Evolutionary conservation across 2,797 vertebrate genomes (phyloP).

Genomic region (Alca torda): DNA sequence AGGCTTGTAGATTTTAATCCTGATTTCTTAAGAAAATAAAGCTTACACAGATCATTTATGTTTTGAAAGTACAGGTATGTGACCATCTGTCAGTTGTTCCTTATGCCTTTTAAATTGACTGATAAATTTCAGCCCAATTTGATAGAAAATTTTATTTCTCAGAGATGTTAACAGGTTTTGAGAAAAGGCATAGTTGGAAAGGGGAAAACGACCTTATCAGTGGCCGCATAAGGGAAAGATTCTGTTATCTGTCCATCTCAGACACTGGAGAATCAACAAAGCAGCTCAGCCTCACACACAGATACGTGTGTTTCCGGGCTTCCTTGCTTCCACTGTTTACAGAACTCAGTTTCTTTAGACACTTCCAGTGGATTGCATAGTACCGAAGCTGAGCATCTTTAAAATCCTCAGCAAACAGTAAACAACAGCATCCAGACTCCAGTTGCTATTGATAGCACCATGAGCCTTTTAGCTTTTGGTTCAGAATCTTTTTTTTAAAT

Average conservation of each 20-base stretch:
- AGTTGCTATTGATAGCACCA: background rate
- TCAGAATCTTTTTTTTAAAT: background rate
- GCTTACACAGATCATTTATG: background rate
- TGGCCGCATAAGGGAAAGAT: background rate
- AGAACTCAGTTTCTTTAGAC: background rate
- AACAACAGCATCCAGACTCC: background rate
- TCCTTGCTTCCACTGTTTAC: background rate
- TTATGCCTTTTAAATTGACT: background rate
- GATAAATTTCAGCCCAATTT: background rate
- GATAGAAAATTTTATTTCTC: background rate
- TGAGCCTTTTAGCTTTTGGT: background rate
- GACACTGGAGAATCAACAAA: background rate
- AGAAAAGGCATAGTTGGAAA: background rate
- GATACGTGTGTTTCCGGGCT: background rate
- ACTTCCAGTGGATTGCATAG: background rate
- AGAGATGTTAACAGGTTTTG: background rate
- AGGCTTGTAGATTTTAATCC: background rate
- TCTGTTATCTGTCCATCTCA: background rate
- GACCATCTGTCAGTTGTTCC: background rate
- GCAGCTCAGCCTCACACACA: background rate
- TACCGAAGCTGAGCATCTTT: background rate
- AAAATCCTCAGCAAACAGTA: background rate
- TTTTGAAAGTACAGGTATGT: background rate
- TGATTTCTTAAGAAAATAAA: background rate
- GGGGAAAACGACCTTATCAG: background rate